Conservation (phyloP, 2,888 invertebrate genomes). For the Pimpla rufipes region DNA sequence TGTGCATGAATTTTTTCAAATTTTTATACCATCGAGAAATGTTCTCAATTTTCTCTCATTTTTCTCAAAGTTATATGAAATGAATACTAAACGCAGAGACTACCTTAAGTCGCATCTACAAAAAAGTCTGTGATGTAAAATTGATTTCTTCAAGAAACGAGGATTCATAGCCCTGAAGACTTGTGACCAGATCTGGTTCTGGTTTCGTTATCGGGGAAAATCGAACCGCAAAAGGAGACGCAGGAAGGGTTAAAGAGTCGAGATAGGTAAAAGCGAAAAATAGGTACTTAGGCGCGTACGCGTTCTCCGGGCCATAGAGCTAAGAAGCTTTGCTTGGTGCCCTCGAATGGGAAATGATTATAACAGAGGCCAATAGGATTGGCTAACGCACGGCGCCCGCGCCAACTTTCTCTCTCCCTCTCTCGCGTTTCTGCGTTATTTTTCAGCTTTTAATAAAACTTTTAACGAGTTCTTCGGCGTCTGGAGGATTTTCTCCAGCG, state of each 20-base stretch:
- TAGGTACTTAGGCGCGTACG: conserved; percentile 12
- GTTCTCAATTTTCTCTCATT: no score
- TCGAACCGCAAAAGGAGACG: neutral
- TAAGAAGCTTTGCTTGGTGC: conserved; percentile 22
- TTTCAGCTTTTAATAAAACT: conserved; percentile 66
- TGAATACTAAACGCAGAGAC: no score
- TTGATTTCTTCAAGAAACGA: no score
- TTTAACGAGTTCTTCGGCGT: conserved; percentile 66
- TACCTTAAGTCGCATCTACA: no score
- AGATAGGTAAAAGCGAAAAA: neutral
- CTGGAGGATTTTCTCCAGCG: conserved; percentile 53
- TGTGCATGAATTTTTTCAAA: no score
- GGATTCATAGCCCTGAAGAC: no score
- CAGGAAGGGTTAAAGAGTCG: neutral
- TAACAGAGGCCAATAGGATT: conserved; percentile 42
- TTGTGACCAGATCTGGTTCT: no score
- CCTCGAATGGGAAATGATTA: conserved; percentile 58
- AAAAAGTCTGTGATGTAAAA: no score
- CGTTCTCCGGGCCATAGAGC: neutral
- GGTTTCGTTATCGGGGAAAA: neutral
- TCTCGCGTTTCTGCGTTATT: conserved; percentile 51
- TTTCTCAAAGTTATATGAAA: no score
- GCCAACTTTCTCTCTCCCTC: conserved; percentile 34
- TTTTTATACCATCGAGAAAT: no score
- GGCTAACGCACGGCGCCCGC: conserved; percentile 27